A percentile compares a stretch with the other conserved stretches of the same genome.
phyloP scores from a whole-genome alignment of 2,113 vertebrate genomes.

The Bambusicola thoracicus region DNA sequence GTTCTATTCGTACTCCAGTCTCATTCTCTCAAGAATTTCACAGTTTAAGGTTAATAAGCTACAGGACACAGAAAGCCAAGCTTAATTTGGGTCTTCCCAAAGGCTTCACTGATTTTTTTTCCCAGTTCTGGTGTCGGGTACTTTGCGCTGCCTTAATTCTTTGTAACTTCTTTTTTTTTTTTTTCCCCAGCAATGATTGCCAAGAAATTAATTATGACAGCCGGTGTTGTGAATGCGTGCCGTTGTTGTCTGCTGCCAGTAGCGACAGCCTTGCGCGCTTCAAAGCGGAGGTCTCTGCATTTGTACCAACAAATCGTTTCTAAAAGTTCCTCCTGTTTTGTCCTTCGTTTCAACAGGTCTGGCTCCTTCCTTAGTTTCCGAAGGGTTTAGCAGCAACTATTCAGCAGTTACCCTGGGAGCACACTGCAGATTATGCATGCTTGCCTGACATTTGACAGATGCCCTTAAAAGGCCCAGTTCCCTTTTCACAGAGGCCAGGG shows the following conservation, averaged over 20 bases:
- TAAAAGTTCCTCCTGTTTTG: constrained; percentile 6
- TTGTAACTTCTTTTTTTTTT: constrained; percentile 38
- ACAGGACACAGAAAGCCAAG: not conserved
- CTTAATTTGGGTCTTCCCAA: constrained; percentile 30
- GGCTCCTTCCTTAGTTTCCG: constrained; percentile 21
- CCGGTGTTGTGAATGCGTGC: rapidly evolving
- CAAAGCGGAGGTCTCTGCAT: not conserved
- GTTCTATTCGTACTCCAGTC: constrained; percentile 24
- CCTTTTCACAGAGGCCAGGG: constrained; percentile 14
- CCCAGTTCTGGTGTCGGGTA: not conserved
- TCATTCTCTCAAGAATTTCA: constrained; percentile 36
- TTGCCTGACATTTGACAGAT: constrained; percentile 64
- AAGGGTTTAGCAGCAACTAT: constrained; percentile 31
- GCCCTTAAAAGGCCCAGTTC: constrained; percentile 40
- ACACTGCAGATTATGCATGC: constrained; percentile 58
- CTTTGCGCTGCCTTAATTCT: not conserved
- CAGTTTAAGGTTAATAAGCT: constrained; percentile 51
- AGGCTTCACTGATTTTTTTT: not conserved
- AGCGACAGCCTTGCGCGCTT: not conserved
- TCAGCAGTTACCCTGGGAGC: constrained; percentile 44
- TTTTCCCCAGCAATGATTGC: constrained; percentile 4
- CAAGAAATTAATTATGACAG: constrained; percentile 58
- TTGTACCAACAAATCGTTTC: constrained; percentile 6
- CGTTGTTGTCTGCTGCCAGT: not conserved
- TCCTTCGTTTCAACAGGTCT: constrained; percentile 14